Percentiles rank a stretch among this genome's conserved stretches.
Evolutionary conservation across 2,797 vertebrate species (phyloP).

Genomic region (Chelonia mydas): DNA sequence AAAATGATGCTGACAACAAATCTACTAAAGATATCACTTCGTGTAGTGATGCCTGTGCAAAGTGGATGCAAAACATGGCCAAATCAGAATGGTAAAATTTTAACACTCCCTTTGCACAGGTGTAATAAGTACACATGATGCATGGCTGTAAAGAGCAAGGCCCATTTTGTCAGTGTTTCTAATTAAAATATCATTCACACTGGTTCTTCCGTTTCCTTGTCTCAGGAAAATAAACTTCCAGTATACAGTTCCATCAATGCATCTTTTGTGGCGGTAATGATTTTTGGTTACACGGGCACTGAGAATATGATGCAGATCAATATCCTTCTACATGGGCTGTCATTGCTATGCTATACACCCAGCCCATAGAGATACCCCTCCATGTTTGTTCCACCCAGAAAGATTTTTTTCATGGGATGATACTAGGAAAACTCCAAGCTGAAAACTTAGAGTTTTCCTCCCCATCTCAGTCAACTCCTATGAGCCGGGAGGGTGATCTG

Average conservation of each 20-base stretch:
- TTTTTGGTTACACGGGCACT: background rate
- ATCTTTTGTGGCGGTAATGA: background rate
- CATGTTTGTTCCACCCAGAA: background rate
- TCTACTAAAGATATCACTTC: constrained; percentile 33
- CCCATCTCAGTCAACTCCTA: background rate
- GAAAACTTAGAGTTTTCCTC: background rate
- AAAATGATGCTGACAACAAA: background rate
- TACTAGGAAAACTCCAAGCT: background rate
- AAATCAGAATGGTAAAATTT: constrained; percentile 2
- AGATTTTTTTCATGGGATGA: background rate
- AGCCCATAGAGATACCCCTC: accelerated
- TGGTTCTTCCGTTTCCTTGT: background rate
- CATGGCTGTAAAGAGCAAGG: background rate
- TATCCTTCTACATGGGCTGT: background rate
- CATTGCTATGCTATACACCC: background rate
- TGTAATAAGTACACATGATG: background rate
- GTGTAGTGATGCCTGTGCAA: constrained; percentile 53
- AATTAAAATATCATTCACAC: background rate
- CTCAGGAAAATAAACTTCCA: background rate
- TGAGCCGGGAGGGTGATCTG: background rate
- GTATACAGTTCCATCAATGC: background rate
- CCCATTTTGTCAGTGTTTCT: background rate
- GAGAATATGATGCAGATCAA: background rate
- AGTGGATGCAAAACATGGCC: background rate
- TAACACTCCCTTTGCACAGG: background rate